Percentiles rank a stretch among this genome's conserved stretches.
These are phyloP conservation scores for Monomorium pharaonis DNA, from an alignment of 1,140 invertebrate genomes.

Conservation along the genomic window DNA sequence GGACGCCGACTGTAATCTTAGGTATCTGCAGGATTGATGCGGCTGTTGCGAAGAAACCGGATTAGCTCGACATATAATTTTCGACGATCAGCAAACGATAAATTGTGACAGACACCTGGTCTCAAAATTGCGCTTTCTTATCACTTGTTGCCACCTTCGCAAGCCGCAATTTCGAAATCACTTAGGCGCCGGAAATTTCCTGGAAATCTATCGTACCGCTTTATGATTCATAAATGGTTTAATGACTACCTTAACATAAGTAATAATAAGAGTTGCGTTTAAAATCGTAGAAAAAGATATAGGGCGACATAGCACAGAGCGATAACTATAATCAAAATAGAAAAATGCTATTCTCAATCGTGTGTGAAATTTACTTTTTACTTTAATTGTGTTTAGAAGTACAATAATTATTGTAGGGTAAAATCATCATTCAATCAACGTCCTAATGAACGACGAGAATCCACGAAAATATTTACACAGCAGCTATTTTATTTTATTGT, in stretches of 20 bases:
- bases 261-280: constrained; percentile 10
- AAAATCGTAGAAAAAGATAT: neutral
- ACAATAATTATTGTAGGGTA: neutral
- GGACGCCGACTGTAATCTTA: constrained; percentile 52
- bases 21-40: constrained; percentile 56
- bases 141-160: constrained; percentile 38
- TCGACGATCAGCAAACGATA: constrained; percentile 65
- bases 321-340: neutral
- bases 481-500: neutral
- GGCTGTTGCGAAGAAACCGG: constrained; percentile 53
- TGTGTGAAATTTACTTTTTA: constrained; percentile 18
- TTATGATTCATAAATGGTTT: constrained; percentile 15
- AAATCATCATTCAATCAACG: neutral
- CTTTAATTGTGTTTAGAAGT: neutral
- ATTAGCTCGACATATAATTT: constrained; percentile 70
- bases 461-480: neutral
- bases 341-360: neutral
- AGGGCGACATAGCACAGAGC: neutral
- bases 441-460: neutral
- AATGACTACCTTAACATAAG: neutral
- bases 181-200: constrained; percentile 44
- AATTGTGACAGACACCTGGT: constrained; percentile 63
- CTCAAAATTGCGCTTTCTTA: constrained; percentile 57
- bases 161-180: constrained; percentile 48
- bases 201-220: constrained; percentile 15